Evolutionary conservation across 2,797 vertebrate species (phyloP).

Genomic region (Pelodytes ibericus): DNA sequence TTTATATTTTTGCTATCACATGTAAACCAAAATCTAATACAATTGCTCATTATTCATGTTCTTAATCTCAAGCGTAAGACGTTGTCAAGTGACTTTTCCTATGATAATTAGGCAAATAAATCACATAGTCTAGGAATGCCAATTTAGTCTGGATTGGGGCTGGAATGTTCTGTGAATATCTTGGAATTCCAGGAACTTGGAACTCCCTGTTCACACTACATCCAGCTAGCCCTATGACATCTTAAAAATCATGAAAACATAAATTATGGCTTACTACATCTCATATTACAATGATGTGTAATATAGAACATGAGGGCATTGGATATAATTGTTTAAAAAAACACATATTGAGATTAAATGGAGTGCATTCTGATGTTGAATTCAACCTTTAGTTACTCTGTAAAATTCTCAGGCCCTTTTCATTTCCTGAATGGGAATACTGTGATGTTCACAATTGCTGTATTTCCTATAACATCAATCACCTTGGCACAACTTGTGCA

Average conservation of each 20-base stretch:
- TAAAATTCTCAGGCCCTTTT: neutral
- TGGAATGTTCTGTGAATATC: slow-evolving; percentile 43
- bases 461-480: slow-evolving; percentile 8
- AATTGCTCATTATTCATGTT: slow-evolving; percentile 17
- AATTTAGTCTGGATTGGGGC: slow-evolving; percentile 50
- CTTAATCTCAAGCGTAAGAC: neutral
- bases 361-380: neutral
- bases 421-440: slow-evolving; percentile 6
- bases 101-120: slow-evolving; percentile 36
- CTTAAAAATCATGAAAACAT: slow-evolving; percentile 29
- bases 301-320: neutral
- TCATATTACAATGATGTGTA: neutral
- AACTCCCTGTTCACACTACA: slow-evolving; percentile 14
- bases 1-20: no score
- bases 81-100: slow-evolving; percentile 43
- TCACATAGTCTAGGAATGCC: slow-evolving; percentile 39
- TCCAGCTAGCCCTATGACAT: slow-evolving; percentile 21
- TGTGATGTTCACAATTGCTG: neutral
- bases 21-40: slow-evolving; percentile 31
- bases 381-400: neutral
- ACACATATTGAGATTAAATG: no score
- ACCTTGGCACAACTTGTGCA: slow-evolving; percentile 12
- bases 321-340: no score
- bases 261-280: slow-evolving; percentile 15
- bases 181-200: slow-evolving; percentile 39